Evolutionary conservation across 35 echinoderm and acorn worm genomes (phyloP).

Genomic region (Eucidaris tribuloides): DNA sequence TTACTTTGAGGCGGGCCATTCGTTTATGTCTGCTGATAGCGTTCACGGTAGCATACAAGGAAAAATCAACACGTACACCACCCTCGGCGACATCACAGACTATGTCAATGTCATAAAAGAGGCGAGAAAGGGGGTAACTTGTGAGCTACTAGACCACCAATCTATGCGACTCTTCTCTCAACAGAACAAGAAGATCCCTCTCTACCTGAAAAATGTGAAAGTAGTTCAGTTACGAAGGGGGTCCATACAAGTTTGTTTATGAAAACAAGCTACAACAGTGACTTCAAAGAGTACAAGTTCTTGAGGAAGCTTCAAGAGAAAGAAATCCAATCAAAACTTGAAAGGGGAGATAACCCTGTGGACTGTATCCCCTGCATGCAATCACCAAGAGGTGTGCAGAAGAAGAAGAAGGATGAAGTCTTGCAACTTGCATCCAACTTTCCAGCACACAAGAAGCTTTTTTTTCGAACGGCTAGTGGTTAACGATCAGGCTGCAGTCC

Average conservation of each 20-base stretch:
- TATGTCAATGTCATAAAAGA: conserved; percentile 19
- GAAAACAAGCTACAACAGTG: conserved; percentile 20
- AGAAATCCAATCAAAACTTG: conserved; percentile 1
- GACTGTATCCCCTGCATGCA: not conserved
- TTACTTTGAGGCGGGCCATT: conserved; percentile 41
- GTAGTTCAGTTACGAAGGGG: conserved; percentile 26
- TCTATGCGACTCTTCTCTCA: conserved; percentile 12
- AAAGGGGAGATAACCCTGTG: conserved; percentile 13
- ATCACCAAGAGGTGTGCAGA: not conserved
- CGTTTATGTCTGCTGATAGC: conserved; percentile 41
- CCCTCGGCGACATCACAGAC: conserved; percentile 21
- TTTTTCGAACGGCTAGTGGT: not conserved
- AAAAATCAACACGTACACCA: conserved; percentile 23
- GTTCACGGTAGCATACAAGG: conserved; percentile 37
- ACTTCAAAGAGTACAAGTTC: conserved; percentile 10
- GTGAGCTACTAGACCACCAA: conserved; percentile 9
- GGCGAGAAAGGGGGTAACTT: not conserved
- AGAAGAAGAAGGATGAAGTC: conserved; percentile 23
- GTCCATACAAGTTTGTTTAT: not conserved
- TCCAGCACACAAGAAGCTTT: conserved; percentile 6
- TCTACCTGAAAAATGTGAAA: conserved; percentile 18
- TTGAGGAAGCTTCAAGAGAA: not conserved
- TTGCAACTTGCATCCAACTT: not conserved
- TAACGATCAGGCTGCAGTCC: not conserved
- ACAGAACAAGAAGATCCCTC: not conserved